Evolutionary conservation across 1,140 invertebrate genomes (phyloP), one percentile per base, ranked within the genome.

Genomic region (Oreohelix idahoensis): DNA sequence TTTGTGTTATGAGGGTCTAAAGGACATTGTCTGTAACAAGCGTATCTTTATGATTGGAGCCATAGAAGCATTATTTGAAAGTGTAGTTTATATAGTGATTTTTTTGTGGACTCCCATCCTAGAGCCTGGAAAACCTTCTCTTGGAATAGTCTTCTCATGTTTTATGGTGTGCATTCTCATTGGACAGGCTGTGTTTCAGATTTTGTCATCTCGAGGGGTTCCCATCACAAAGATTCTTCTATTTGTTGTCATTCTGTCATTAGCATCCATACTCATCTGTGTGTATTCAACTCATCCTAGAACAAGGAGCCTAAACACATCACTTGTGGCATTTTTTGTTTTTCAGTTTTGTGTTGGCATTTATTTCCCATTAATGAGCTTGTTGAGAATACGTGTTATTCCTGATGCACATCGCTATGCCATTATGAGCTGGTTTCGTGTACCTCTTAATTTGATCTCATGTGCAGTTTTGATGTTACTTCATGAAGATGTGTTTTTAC

Each of bases 61-160:
- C n/a, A 93, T 95, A 42, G 95, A 96, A 90, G 94, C 95, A 11
- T 86, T 95, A 13, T 96, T 95, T 92, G 95, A 96, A 91, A 94
- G 95, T 88, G 94, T 94, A 20, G 95, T 96, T 94, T 96, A 96
- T 89, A 95, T 95, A 26, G 95, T 96, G 89, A 95, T 96, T 32
- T 95, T 96, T 89, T 91, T 95, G 42, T 96, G 95, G 95, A 96
- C 95, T 23, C 95, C 95, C 0, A 93, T 95, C 49, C 89, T 96
- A 90, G 93, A 85, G 84, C 84, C 88, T 38, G 76, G 94, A 92
- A 49, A 95, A 66, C 88, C 90, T 36, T 88, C 90, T 35, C 84
- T 92, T 0, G 92, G 92, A 35, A 87, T 92, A 75, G 88, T 89
- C 15, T 95, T 95, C 90, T 94, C 95, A 26, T 92, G 93, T 84